Conservation (phyloP, 2,888 invertebrate species). For the Cephus sareptanus region DNA sequence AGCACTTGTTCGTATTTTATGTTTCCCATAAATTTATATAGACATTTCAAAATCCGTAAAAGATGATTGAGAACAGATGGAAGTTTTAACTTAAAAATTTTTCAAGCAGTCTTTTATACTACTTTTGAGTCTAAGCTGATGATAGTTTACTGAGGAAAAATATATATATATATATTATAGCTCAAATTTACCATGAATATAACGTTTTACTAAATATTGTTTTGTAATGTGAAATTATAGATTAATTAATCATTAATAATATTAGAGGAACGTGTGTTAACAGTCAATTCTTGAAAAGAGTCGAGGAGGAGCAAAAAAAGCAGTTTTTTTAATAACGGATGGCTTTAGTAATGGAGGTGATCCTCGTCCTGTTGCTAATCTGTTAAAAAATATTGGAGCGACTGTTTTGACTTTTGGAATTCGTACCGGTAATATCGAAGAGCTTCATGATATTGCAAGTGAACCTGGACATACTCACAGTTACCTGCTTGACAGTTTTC, state of each 20-base stretch:
- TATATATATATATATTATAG: not conserved
- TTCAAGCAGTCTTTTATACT: conserved; percentile 1
- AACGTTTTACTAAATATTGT: not conserved
- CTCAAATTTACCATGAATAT: not conserved
- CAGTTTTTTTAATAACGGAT: conserved; percentile 77
- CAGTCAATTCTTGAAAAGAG: conserved; percentile 68
- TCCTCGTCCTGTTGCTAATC: conserved; percentile 72
- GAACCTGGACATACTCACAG: conserved; percentile 73
- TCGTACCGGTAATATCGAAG: conserved; percentile 73
- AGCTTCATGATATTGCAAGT: conserved; percentile 74
- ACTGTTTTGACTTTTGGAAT: conserved; percentile 73
- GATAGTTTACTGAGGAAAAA: conserved; percentile 8
- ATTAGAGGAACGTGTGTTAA: conserved; percentile 25
- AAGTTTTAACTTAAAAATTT: not conserved
- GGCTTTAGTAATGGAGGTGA: conserved; percentile 79
- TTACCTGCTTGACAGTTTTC: conserved; percentile 75
- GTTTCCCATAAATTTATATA: not conserved
- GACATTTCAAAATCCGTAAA: not conserved
- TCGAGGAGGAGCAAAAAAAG: conserved; percentile 69
- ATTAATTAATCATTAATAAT: conserved; percentile 9
- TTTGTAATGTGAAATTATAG: not conserved
- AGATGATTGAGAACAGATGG: not conserved
- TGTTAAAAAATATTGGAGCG: conserved; percentile 68
- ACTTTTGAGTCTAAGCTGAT: not conserved
- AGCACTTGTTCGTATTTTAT: conserved; percentile 68